Conservation (phyloP, 35 echinoderm and acorn worm species). For the Lytechinus variegatus region DNA sequence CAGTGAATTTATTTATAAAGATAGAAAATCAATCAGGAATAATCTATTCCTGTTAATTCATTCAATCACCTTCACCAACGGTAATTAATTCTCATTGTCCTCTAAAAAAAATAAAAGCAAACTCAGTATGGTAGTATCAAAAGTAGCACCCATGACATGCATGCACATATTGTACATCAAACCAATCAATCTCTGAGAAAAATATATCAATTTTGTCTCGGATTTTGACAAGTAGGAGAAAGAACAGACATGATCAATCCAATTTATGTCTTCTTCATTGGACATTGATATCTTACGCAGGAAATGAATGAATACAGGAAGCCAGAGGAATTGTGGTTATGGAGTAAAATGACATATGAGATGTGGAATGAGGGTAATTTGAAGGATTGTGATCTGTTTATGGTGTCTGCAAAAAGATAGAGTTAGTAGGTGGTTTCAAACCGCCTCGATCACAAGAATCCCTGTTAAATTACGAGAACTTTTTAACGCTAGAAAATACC, state of each 20-base stretch:
- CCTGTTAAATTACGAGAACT: too few relatives aligned
- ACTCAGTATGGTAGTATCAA: not conserved
- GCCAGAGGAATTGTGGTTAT: not conserved
- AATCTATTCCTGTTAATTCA: too few relatives aligned
- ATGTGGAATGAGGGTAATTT: not conserved
- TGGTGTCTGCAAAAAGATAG: not conserved
- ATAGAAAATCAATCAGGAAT: too few relatives aligned
- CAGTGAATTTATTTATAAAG: too few relatives aligned
- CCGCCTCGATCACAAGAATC: too few relatives aligned
- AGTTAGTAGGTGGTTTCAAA: too few relatives aligned
- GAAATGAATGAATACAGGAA: slow-evolving; percentile 5
- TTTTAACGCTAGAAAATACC: too few relatives aligned
- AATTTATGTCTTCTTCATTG: not conserved
- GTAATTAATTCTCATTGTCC: too few relatives aligned
- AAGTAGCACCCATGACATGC: not conserved
- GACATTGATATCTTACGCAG: not conserved
- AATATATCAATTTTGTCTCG: not conserved
- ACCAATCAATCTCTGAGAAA: not conserved
- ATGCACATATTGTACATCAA: not conserved
- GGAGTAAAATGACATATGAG: not conserved
- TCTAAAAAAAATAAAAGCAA: too few relatives aligned
- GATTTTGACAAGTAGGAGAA: not conserved
- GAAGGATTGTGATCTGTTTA: not conserved
- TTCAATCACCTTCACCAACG: too few relatives aligned
- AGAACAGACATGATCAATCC: not conserved